Conservation (phyloP, 2,888 invertebrate species). For the Mimachlamys varia region DNA sequence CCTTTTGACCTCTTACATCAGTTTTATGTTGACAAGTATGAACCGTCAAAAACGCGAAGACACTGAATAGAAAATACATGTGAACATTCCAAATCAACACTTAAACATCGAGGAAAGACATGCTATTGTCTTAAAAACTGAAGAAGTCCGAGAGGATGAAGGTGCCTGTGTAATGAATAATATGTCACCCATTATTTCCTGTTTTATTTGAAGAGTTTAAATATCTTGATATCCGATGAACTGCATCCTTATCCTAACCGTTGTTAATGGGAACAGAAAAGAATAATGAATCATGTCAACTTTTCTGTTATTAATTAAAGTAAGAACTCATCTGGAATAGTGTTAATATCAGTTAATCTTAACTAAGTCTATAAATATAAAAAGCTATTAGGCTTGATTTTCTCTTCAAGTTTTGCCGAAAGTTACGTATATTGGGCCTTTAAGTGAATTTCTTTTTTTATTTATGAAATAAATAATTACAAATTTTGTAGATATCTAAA, state of each 20-base stretch:
- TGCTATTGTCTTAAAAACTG: not conserved
- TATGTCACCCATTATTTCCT: not conserved
- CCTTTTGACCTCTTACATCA: conserved; percentile 98
- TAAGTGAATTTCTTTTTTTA: too few species aligned
- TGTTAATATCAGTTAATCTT: too few species aligned
- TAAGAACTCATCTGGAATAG: too few species aligned
- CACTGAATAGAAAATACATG: not conserved
- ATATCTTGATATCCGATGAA: not conserved
- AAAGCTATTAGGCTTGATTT: too few species aligned
- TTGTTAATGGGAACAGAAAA: too few species aligned
- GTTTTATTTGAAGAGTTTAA: not conserved
- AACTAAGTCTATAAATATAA: too few species aligned
- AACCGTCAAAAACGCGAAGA: conserved; percentile 61
- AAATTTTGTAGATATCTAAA: too few species aligned
- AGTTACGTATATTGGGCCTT: too few species aligned
- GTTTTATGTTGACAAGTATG: conserved; percentile 90
- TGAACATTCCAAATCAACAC: not conserved
- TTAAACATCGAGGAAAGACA: not conserved
- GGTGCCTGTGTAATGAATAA: not conserved
- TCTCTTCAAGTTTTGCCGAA: too few species aligned
- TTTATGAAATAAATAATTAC: too few species aligned
- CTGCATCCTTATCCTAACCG: not conserved
- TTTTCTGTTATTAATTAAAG: not conserved
- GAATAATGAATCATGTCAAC: not conserved
- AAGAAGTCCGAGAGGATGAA: not conserved